These are phyloP conservation scores for Barnardius zonarius DNA, from an alignment of 2,113 vertebrate genomes.

Conservation along the genomic window DNA sequence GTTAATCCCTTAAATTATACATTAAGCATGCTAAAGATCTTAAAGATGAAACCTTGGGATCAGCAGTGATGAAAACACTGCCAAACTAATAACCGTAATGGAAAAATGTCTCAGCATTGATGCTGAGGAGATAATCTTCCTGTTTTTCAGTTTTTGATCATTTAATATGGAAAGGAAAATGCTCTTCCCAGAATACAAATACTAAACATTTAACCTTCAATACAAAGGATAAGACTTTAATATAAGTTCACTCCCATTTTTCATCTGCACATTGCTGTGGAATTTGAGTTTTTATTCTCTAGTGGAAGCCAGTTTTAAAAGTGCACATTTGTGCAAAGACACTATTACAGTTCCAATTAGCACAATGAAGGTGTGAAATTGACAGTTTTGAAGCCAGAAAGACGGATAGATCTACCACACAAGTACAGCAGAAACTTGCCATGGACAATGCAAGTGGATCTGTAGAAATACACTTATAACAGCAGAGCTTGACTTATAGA, in stretches of 20 bases:
- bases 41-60: slow-evolving; percentile 54
- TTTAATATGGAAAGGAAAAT: slow-evolving; percentile 15
- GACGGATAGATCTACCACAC: neutral
- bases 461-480: neutral
- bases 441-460: rapidly evolving
- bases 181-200: slow-evolving; percentile 43
- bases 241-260: neutral
- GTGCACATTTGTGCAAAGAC: neutral
- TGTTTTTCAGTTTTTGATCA: slow-evolving; percentile 48
- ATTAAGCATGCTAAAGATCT: slow-evolving; percentile 53
- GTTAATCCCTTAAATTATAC: slow-evolving; percentile 67
- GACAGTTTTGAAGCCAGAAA: neutral
- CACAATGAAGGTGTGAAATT: neutral
- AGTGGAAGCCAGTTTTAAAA: neutral
- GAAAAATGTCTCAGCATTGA: slow-evolving; percentile 21
- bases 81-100: slow-evolving; percentile 52
- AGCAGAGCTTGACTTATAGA: neutral
- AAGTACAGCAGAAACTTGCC: neutral
- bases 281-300: neutral
- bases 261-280: neutral
- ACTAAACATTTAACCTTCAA: neutral
- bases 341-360: neutral
- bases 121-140: slow-evolving; percentile 30
- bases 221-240: neutral
- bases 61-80: slow-evolving; percentile 48